Conservation (phyloP, 2,888 invertebrate genomes). For the Lottia gigantea region DNA sequence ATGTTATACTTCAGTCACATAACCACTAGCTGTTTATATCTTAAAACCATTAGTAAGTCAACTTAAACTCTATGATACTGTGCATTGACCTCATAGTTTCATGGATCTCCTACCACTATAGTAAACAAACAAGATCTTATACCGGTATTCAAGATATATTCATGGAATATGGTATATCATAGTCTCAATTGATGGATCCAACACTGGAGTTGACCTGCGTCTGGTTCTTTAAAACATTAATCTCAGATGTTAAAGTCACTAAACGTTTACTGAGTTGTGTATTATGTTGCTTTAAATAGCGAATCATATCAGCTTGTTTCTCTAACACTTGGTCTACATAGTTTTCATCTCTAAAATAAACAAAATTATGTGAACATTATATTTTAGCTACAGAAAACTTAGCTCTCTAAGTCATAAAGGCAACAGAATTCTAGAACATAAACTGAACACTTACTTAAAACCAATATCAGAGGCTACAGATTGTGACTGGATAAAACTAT, state of each 20-base stretch:
- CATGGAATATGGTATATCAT: no score
- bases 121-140: no score
- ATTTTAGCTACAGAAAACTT: no score
- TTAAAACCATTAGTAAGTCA: no score
- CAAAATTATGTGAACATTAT: neutral
- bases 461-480: constrained; percentile 48
- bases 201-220: neutral
- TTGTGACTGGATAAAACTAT: constrained; percentile 47
- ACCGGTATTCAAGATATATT: no score
- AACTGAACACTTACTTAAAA: constrained; percentile 41
- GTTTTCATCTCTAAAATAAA: constrained; percentile 51
- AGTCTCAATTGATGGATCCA: neutral
- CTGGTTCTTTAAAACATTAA: constrained; percentile 34
- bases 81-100: no score
- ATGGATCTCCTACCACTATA: no score
- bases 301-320: constrained; percentile 65
- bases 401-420: no score
- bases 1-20: no score
- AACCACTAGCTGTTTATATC: no score
- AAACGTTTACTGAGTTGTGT: constrained; percentile 55
- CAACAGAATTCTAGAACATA: no score
- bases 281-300: constrained; percentile 63
- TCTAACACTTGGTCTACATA: constrained; percentile 61
- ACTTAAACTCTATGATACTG: no score
- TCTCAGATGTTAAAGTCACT: constrained; percentile 48